Percentiles rank a stretch among this genome's conserved stretches.
Conservation (phyloP, 2,113 vertebrate species). For the Sprattus sprattus region DNA sequence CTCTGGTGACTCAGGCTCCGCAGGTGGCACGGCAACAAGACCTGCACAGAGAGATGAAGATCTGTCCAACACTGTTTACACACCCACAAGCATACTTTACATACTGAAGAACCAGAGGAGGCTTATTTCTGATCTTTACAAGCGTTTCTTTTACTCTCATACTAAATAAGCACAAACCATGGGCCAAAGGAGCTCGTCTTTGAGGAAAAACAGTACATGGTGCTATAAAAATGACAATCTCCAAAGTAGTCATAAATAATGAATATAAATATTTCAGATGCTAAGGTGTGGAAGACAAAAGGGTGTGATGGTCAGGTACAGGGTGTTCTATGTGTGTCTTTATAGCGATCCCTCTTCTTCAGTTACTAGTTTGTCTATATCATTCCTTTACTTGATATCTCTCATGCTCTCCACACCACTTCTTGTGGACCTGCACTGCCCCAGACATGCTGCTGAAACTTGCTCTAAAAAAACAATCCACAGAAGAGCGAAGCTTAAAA, state of each 20-base stretch:
- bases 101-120: not conserved
- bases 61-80: not conserved
- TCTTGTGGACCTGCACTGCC: too few species aligned
- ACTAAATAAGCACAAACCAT: not conserved
- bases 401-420: not conserved
- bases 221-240: not conserved
- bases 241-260: too few species aligned
- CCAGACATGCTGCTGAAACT: not conserved
- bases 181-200: not conserved
- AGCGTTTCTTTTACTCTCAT: not conserved
- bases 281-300: not conserved
- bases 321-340: not conserved
- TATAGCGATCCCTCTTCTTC: not conserved
- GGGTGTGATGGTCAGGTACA: not conserved
- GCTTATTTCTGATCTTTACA: not conserved
- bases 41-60: conserved; percentile 20
- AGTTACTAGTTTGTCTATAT: not conserved
- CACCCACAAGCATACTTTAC: not conserved
- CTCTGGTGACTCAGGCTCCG: conserved; percentile 24
- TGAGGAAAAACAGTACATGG: not conserved
- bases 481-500: not conserved
- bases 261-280: too few species aligned
- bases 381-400: not conserved
- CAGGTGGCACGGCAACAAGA: not conserved
- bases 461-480: not conserved